Evolutionary conservation across 92 coral and sea anemone species (phyloP), one percentile per base, ranked within the genome.

Genomic region (Parazoanthus swiftii): DNA sequence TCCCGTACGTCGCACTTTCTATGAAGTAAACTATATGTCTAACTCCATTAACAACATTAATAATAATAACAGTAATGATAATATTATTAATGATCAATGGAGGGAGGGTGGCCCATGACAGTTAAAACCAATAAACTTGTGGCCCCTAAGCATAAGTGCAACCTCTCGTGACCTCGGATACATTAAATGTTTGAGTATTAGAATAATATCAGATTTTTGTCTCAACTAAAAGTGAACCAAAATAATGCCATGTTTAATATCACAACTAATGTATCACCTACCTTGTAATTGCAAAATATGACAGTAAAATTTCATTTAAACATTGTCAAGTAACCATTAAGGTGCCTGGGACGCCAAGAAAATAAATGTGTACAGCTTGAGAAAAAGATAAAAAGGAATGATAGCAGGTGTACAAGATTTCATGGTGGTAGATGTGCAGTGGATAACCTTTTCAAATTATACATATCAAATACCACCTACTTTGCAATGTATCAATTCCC

Each of bases 211-310:
- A 73, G 38, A 10, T 33, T 18, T 73, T 73, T 73, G 42, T 73
- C 1, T 15, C 2, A 0, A 70, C 35, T 21, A 25, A 48, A 35
- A 25, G 39, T 6, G 37, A 38, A 75, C 25, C 50, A 75, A 75
- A 39, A 37, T 7, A 16, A 5, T 38, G 43, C 8, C 11, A 37
- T 75, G 11, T 38, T 79, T 33, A 1, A 44, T 29, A n/a, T 3
- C 15, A 44, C 42, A 46, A n/a, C 65, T 44, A 50, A 38, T 50
- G 82, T 21, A 79, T 79, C n/a, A 79, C 82, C 82, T 79, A 79
- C 82, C 82, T 79, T 79, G 82, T 15, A 23, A 78, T 43, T 78
- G 81, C 39, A 79, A 79, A 79, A 51, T 79, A 20, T 25, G 82
- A 50, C 63, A 54, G 39, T 36, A 79, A 48, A 77, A 21, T 79